These are phyloP conservation scores for Coregonus sp. DNA, from an alignment of 2,797 vertebrate species.

Conservation along the genomic window DNA sequence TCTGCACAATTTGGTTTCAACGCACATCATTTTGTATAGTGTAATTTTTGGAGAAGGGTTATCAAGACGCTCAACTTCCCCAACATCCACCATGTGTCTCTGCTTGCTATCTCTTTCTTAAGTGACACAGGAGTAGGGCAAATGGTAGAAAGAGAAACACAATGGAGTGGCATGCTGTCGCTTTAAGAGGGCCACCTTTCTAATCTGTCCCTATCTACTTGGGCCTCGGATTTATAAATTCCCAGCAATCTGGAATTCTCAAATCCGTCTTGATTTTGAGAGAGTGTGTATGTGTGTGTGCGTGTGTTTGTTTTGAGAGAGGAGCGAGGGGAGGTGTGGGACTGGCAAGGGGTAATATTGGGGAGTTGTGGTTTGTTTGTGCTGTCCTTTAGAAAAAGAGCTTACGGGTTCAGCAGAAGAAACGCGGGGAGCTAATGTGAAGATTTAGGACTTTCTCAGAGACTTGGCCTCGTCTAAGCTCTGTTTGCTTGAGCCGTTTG, in stretches of 20 bases:
- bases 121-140: slow-evolving; percentile 76
- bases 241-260: slow-evolving; percentile 85
- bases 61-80: slow-evolving; percentile 45
- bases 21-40: no score
- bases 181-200: slow-evolving; percentile 79
- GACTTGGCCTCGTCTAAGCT: slow-evolving; percentile 92
- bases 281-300: slow-evolving; percentile 68
- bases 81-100: slow-evolving; percentile 48
- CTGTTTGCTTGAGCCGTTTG: slow-evolving; percentile 91
- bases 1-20: no score
- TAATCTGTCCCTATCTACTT: slow-evolving; percentile 85
- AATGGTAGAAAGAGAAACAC: slow-evolving; percentile 65
- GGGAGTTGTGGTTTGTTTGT: slow-evolving; percentile 85
- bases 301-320: slow-evolving; percentile 21
- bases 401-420: slow-evolving; percentile 94
- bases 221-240: slow-evolving; percentile 82
- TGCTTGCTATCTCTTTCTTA: slow-evolving; percentile 58
- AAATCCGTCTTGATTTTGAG: slow-evolving; percentile 86
- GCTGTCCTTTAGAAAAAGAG: slow-evolving; percentile 96
- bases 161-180: slow-evolving; percentile 77
- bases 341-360: slow-evolving; percentile 60
- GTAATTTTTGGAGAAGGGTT: slow-evolving; percentile 27
- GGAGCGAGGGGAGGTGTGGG: slow-evolving; percentile 50
- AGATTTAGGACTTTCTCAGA: slow-evolving; percentile 96
- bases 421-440: slow-evolving; percentile 95